phyloP scores from a whole-genome alignment of 2,888 invertebrate species.

The Chymomyza caudatula region DNA sequence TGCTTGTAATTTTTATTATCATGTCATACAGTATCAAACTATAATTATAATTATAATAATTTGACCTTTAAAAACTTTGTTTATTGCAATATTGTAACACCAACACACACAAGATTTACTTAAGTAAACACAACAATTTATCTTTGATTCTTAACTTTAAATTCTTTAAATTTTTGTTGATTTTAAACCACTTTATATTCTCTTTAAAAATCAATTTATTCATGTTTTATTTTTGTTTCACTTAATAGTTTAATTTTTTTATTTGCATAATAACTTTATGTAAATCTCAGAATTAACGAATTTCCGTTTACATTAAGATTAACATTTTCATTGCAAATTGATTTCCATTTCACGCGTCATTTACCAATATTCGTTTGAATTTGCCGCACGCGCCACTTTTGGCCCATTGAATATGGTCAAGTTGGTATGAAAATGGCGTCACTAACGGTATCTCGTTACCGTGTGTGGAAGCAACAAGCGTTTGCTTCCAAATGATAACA shows the following conservation, averaged over 20 bases:
- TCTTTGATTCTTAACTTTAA: too few species aligned
- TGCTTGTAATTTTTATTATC: too few species aligned
- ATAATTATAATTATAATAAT: too few species aligned
- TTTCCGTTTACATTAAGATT: not conserved
- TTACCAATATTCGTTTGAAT: not conserved
- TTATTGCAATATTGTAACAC: too few species aligned
- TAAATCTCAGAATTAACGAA: not conserved
- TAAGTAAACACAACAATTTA: too few species aligned
- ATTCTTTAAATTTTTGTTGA: too few species aligned
- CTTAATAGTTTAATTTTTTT: not conserved
- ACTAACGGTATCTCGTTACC: not conserved
- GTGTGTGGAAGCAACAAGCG: conserved; percentile 61
- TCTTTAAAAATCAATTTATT: not conserved
- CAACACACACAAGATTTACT: too few species aligned
- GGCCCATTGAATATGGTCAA: not conserved
- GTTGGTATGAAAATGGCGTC: not conserved
- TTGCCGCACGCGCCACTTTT: not conserved
- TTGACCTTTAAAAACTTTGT: too few species aligned
- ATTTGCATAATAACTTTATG: not conserved
- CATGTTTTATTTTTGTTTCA: not conserved
- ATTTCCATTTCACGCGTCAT: not conserved
- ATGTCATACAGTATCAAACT: too few species aligned
- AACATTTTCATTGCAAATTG: not conserved
- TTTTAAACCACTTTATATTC: too few species aligned
- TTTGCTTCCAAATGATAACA: conserved; percentile 56